Base-by-base conservation (phyloP, 1,140 invertebrate species). In the Drosophila elegans region DNA sequence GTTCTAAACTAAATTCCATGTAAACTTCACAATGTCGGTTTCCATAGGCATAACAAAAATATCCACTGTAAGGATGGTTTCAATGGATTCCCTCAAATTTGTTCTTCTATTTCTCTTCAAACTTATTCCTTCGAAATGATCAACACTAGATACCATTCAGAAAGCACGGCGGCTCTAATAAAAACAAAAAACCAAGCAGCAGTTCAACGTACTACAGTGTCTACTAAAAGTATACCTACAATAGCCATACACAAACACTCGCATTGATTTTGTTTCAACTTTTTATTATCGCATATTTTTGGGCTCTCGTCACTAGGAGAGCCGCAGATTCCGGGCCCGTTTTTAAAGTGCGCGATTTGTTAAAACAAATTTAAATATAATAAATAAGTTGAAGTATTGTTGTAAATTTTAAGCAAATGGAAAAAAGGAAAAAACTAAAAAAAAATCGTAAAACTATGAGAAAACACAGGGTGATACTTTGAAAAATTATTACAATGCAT, bases 391-490 rank as follows among this genome's bases (percentile, higher is more conserved):
- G 67, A 82, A 77, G 67, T 78, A 89, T 89, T 89, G 84, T 89
- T 89, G 84, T 89, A 89, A 21, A 84, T 89, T 88, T 89, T 89
- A 89, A 89, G 84, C 69, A 67, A 68, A 73, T 41, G 44, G 54
- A 54, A 48, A 78, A 62, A 89, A 55, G 48, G 38, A 46, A 61
- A 38, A 74, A 64, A 59, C 68, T 64, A 74, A 54, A 68, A 71
- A 63, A 62, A 84, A 78, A 54, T 75, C 62, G 44, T 80, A 78
- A 82, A 88, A 89, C 84, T 89, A 91, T 85, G 84, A 84, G 71
- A 91, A 91, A 91, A 91, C 78, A 91, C 89, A 91, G 89, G 89
- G 89, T 91, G 89, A 91, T 91, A 91, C 88, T 88, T 88, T 91
- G 77, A 88, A 74, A 91, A 90, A 91, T 91, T 80, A 86, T 79